Percentiles rank a stretch among this genome's conserved stretches.
phyloP scores from a whole-genome alignment of 1,140 invertebrate species.

The Halyomorpha halys region DNA sequence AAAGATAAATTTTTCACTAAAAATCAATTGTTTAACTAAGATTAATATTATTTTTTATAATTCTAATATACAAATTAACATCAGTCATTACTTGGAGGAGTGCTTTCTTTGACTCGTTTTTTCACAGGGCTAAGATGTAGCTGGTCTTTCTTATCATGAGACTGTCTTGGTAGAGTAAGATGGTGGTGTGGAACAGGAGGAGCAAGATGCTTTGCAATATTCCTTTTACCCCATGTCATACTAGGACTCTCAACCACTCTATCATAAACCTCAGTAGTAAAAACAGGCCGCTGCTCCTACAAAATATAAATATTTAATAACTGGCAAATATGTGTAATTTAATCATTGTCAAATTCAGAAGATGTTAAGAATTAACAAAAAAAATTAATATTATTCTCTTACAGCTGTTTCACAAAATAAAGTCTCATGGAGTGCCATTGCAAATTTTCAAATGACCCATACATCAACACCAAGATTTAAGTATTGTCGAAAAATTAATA shows the following conservation, averaged over 20 bases:
- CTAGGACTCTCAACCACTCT: slow-evolving; percentile 32
- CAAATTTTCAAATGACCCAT: no score
- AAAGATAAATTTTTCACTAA: no score
- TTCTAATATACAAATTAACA: no score
- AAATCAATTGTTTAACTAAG: no score
- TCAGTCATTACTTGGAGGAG: slow-evolving; percentile 53
- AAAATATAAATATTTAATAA: slow-evolving; percentile 33
- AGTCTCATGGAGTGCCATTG: no score
- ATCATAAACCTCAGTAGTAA: slow-evolving; percentile 34
- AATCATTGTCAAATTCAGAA: not conserved
- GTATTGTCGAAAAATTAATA: no score
- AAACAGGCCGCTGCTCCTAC: slow-evolving; percentile 46
- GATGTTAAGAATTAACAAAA: not conserved
- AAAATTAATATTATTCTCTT: no score
- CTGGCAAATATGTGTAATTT: not conserved
- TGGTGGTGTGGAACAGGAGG: slow-evolving; percentile 36
- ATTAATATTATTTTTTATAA: no score
- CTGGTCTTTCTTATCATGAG: slow-evolving; percentile 68
- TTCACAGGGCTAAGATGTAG: slow-evolving; percentile 92
- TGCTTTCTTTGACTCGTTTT: slow-evolving; percentile 94
- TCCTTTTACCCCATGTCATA: slow-evolving; percentile 28
- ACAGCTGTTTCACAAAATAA: no score
- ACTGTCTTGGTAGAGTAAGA: slow-evolving; percentile 34
- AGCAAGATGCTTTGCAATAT: slow-evolving; percentile 29
- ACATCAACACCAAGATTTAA: no score